phyloP scores from a whole-genome alignment of 2,888 invertebrate genomes.

The Gisinianus flammeolus region DNA sequence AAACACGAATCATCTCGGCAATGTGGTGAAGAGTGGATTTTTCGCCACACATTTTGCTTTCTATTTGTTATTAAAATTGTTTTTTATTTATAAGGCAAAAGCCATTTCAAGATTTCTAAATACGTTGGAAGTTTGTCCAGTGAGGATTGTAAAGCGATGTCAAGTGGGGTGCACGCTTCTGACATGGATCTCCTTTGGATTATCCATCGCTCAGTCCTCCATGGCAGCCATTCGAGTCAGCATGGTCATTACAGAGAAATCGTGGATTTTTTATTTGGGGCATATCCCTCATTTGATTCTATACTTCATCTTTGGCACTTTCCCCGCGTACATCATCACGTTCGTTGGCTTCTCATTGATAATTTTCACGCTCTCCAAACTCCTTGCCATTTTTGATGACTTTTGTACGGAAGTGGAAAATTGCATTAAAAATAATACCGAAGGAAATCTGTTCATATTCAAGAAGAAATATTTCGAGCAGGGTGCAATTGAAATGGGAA shows the following conservation, averaged over 20 bases:
- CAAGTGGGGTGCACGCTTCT: too few species aligned
- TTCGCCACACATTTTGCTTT: not conserved
- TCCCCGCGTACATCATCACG: not conserved
- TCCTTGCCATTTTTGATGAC: slow-evolving; percentile 34
- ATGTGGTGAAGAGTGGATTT: slow-evolving; percentile 23
- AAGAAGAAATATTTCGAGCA: not conserved
- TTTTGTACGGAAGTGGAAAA: slow-evolving; percentile 19
- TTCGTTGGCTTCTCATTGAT: not conserved
- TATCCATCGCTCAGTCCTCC: not conserved
- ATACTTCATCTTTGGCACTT: not conserved
- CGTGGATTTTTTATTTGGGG: too few species aligned
- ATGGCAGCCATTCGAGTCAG: too few species aligned
- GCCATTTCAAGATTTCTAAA: slow-evolving; percentile 2
- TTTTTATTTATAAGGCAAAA: slow-evolving; percentile 16
- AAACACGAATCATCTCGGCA: not conserved
- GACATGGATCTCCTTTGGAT: not conserved
- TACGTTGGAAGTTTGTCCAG: not conserved
- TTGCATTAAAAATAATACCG: not conserved
- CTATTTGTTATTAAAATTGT: not conserved
- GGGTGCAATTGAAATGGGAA: not conserved
- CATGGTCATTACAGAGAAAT: too few species aligned
- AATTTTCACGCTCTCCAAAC: not conserved
- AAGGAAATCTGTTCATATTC: not conserved
- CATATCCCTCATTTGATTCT: too few species aligned
- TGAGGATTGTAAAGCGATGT: too few species aligned